phyloP scores from a whole-genome alignment of 1,140 invertebrate species.

The Drosophila sturtevanti region DNA sequence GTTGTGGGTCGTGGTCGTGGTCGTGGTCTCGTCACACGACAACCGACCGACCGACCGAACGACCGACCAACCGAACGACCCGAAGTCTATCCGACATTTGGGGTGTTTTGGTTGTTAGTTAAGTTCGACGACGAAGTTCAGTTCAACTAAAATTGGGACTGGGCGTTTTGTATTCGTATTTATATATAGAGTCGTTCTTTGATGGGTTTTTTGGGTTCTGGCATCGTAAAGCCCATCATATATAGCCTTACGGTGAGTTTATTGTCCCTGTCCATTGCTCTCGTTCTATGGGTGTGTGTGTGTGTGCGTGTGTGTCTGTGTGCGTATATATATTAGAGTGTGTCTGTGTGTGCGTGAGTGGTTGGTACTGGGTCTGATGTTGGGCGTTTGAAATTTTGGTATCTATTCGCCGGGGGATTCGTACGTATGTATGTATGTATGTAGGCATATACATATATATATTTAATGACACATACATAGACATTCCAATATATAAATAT shows the following conservation, averaged over 20 bases:
- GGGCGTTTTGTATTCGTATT: conserved; percentile 24
- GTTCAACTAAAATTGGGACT: conserved; percentile 18
- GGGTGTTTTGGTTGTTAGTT: conserved; percentile 49
- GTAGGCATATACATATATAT: conserved; percentile 31
- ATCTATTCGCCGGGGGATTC: conserved; percentile 32
- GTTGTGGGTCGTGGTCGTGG: conserved; percentile 2
- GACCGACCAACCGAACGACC: conserved; percentile 11
- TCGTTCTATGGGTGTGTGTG: background rate
- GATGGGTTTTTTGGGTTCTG: conserved; percentile 48
- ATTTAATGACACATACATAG: conserved; percentile 4
- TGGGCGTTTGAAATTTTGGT: conserved; percentile 41
- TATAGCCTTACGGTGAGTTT: background rate
- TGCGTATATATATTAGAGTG: conserved; percentile 6
- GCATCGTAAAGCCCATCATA: conserved; percentile 47
- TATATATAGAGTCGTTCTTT: conserved; percentile 36
- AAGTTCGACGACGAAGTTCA: too few species aligned
- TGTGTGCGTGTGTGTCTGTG: background rate
- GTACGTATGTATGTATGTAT: conserved; percentile 22
- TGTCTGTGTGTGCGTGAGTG: conserved; percentile 23
- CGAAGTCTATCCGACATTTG: conserved; percentile 68
- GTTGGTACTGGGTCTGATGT: conserved; percentile 42
- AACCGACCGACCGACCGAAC: conserved; percentile 27
- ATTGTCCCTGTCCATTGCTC: too few species aligned
- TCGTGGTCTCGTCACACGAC: conserved; percentile 21
- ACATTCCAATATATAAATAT: conserved; percentile 18